Base-by-base conservation (phyloP, 2,113 vertebrate genomes). In the Xiphorhynchus elegans region DNA sequence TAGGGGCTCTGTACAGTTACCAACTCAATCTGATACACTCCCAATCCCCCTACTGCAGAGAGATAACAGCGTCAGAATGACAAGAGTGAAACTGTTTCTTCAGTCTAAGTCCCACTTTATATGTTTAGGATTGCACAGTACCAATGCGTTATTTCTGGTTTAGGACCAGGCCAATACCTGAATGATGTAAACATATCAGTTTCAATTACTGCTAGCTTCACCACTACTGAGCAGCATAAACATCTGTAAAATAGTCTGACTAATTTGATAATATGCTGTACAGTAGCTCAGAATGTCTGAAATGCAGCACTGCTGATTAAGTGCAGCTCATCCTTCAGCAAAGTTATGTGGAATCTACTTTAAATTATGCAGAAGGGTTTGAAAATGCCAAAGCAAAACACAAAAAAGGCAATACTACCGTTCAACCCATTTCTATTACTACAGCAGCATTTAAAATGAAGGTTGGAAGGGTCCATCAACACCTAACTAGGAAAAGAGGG, bases 391-490 rank as follows among this genome's bases (percentile, higher is more conserved):
- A 79, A 91, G 52, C 6, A 89, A 91, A 56, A 42, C 2, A 2
- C 6, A 24, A 23, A 81, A 76, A 63, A 72, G 40, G 12, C 21
- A 58, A 33, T 42, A 35, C 5, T 35, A 20, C 29, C 59, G 8
- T 7, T 35, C 18, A 50, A 29, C 56, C 42, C 20, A 69, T 80
- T 93, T 67, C 44, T 69, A 9, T n/a, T 84, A 19, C 33, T 77
- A 56, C 39, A 81, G 59, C 8, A 52, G 6, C 13, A 60, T 52
- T 62, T 63, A 67, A 80, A 73, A 63, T 31, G 11, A 67, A 10
- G 13, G 4, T 21, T 89, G 10, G 1, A 19, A 69, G 2, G 0
- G 1, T 49, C 29, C 18, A 6, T 74, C 47, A 70, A 29, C 49
- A 42, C 3, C 3, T 58, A 60, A 24, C 23, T 7, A 42, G 10